Evolutionary conservation across 1,140 invertebrate genomes (phyloP), one percentile per base, ranked within the genome.

Genomic region (Uloborus diversus): DNA sequence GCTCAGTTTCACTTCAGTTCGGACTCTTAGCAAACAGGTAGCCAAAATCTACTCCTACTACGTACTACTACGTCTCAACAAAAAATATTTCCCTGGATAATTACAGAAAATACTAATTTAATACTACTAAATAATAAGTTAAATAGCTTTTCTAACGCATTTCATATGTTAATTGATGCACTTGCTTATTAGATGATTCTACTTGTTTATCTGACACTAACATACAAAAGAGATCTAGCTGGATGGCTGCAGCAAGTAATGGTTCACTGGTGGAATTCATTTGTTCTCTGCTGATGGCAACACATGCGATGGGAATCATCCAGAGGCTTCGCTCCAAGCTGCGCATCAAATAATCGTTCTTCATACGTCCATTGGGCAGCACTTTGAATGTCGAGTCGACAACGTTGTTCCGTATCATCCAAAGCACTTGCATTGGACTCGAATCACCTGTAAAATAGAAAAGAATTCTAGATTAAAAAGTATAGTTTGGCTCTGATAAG

Each of bases 171-270:
- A n/a, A n/a, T n/a, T n/a, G n/a, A n/a, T n/a, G n/a, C n/a, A n/a
- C n/a, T n/a, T n/a, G n/a, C n/a, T n/a, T n/a, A n/a, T n/a, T n/a
- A n/a, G n/a, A n/a, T n/a, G n/a, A n/a, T n/a, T n/a, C n/a, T n/a
- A n/a, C n/a, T n/a, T n/a, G n/a, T n/a, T n/a, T n/a, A n/a, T n/a
- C n/a, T n/a, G 62, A 65, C 62, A 65, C 62, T 64, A 65, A 76
- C 73, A 65, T 76, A 76, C 73, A 65, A 33, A 65, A 76, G 11
- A 76, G 57, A 66, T 76, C 73, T 1, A 76, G 61, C 20, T 76
- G 73, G 17, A 76, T 33, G 28, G 73, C 14, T 9, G 61, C 27
- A 4, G 14, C 17, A 1, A 76, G 49, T 30, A 57, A 65, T 1
- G 73, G 73, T 5, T 65, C 35, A 11, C 32, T 17, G 20, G 57